Base-by-base conservation (phyloP, 1,140 invertebrate species). In the Drosophila kanapiae region DNA sequence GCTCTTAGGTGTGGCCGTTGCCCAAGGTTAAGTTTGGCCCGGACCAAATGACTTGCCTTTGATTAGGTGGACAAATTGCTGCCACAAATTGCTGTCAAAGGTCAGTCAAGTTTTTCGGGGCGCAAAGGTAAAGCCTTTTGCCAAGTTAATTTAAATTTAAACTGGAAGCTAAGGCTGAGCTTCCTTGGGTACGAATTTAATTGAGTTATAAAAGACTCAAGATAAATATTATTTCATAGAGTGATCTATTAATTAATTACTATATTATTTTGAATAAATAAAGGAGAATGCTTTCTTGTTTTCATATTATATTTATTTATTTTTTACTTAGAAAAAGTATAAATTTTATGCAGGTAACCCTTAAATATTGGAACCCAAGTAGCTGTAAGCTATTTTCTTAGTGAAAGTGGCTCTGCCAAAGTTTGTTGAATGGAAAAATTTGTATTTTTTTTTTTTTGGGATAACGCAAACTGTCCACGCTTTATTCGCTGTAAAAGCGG, bases 1-100 rank as follows among this genome's bases (percentile, higher is more conserved):
- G 11, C 5, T 8, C 9, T 14, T 35, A 37, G 10, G 33, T 8
- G 4, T 0, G 23, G 16, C 16, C 5, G 13, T 27, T 16, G 4
- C 0, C 18, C 49, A 51, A 61, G 62, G 62, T 62, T 65, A 62
- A 61, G 62, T 62, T 27, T 59, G 56, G 54, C 4, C 23, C 16
- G 29, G 13, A 14, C 38, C 14, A 59, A 61, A 61, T 64, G 38
- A 31, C 18, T 31, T 35, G n/a, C n/a, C 38, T 60, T 35, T 43
- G 38, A 35, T 62, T 62, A 18, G 14, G 6, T 33, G 47, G 29
- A 60, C n/a, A 49, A 48, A 54, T 54, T 13, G 8, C 35, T 54
- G 57, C 27, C 40, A 31, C 27, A 48, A 59, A 47, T 38, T 38
- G 53, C 53, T 38, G 53, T 38, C 53, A 56, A 56, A 56, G 53